Evolutionary conservation across 2,797 vertebrate species (phyloP), one percentile per base, ranked within the genome.

Genomic region (Tolypeutes matacus): DNA sequence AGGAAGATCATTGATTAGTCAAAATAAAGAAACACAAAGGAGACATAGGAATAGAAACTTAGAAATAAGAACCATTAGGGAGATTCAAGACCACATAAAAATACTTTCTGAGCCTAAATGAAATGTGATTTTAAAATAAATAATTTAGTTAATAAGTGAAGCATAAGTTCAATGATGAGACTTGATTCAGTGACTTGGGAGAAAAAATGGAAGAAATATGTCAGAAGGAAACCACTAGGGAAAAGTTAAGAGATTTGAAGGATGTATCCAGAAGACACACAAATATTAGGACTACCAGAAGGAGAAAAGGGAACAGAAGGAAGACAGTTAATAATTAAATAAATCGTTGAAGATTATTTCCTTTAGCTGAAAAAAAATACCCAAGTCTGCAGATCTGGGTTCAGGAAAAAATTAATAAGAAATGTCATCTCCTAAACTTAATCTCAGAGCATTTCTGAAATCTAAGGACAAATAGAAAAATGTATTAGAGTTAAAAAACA

Each of bases 41-140:
- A 46, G 13, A 42, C 8, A 3, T 4, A 53, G 42, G 13, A 29
- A 31, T 11, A 87, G 31, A 93, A 56, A 67, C 62, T 72, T 49
- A 62, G 20, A 56, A 56, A 49, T 42, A 64, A 60, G n/a, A 84
- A 70, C 67, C 78, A n/a, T 42, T 25, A 67, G 69, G 18, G 13
- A 62, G 21, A 58, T 73, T 39, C 69, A 78, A 84, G 10, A 84
- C 5, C 4, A 75, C 9, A 25, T 2, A 67, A 73, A 58, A 34
- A 53, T 49, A 64, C 75, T 73, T 85, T 53, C 23, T 86, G 69
- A 69, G 23, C 25, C 5, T 75, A 75, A 83, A 25, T 73, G 67
- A 82, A 90, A 73, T 23, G 58, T 65, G 72, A 67, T 51, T 77
- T 80, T 73, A 13, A 75, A 88, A 76, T 96, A 93, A 95, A 94